Percentiles rank a stretch among this genome's conserved stretches.
These are phyloP conservation scores for Hirudo medicinalis DNA, from an alignment of 1,140 invertebrate species.

Conservation along the genomic window DNA sequence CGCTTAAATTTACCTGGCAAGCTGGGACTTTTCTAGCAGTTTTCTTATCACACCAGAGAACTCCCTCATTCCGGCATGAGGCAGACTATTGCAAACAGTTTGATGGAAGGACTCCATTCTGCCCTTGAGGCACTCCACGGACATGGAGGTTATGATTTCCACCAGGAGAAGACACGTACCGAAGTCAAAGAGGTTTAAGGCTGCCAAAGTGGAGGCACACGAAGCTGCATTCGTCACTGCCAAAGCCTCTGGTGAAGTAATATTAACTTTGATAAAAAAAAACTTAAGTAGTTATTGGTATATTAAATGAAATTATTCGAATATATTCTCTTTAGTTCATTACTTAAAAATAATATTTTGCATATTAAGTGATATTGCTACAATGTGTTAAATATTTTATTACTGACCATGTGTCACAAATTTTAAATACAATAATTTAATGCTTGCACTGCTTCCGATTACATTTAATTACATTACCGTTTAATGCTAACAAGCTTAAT, in stretches of 20 bases:
- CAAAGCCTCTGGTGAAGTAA: slow-evolving; percentile 14
- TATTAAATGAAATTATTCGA: no score
- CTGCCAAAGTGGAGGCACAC: slow-evolving; percentile 19
- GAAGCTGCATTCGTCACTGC: slow-evolving; percentile 21
- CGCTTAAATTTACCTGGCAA: neutral
- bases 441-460: no score
- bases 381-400: no score
- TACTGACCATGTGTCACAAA: no score
- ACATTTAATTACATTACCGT: no score
- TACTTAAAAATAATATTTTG: no score
- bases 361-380: no score
- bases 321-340: no score
- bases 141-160: slow-evolving; percentile 20
- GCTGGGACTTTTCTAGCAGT: slow-evolving; percentile 15
- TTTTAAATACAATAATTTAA: no score
- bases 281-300: no score
- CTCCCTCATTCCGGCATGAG: slow-evolving; percentile 18
- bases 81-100: slow-evolving; percentile 16
- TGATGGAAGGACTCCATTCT: slow-evolving; percentile 22
- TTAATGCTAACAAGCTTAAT: no score
- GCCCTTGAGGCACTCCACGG: slow-evolving; percentile 18
- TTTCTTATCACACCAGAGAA: slow-evolving; percentile 6
- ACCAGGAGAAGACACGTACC: slow-evolving; percentile 14
- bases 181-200: slow-evolving; percentile 18
- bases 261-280: no score